Evolutionary conservation across 2,888 invertebrate genomes (phyloP), one percentile per base, ranked within the genome.

Genomic region (Acrocera orbiculus): DNA sequence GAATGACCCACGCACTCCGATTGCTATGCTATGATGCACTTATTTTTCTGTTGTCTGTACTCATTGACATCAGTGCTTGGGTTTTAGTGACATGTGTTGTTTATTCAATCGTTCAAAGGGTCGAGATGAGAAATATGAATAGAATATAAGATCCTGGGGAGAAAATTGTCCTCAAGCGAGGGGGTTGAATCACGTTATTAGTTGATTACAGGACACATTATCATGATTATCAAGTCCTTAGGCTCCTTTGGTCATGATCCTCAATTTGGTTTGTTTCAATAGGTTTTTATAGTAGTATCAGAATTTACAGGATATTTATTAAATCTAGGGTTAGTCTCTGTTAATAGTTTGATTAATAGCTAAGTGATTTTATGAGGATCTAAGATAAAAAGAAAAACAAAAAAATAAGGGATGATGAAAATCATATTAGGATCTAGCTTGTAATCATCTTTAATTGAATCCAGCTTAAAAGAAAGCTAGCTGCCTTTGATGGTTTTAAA

Each of bases 181-280:
- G 32, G 36, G 34, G 31, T 35, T 34, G 40, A 42, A 41, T 50
- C 49, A 50, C 52, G 56, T 59, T 60, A 61, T 61, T 61, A 61
- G 60, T 60, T 60, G 60, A 61, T 61, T 61, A 60, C 60, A 60
- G 58, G 57, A 58, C 58, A 51, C 56, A 61, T 60, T 61, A 60
- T 59, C 56, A 50, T 60, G 58, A 60, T 61, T 59, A 61, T 60
- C 52, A 52, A 50, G 52, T 54, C 51, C 44, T 42, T 41, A 42
- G 34, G 31, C 30, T 32, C 6, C 13, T n/a, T 31, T 41, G 39
- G 38, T 39, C 39, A 33, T 37, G 39, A 41, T 41, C 35, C 34
- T 37, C 30, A 32, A 33, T 43, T 41, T 32, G 39, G 35, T 30
- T 24, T 28, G 30, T 30, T 27, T 36, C 10, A 9, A 11, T 16